phyloP scores from a whole-genome alignment of 92 coral and sea anemone genomes.

The Isaurus tuberculatus region DNA sequence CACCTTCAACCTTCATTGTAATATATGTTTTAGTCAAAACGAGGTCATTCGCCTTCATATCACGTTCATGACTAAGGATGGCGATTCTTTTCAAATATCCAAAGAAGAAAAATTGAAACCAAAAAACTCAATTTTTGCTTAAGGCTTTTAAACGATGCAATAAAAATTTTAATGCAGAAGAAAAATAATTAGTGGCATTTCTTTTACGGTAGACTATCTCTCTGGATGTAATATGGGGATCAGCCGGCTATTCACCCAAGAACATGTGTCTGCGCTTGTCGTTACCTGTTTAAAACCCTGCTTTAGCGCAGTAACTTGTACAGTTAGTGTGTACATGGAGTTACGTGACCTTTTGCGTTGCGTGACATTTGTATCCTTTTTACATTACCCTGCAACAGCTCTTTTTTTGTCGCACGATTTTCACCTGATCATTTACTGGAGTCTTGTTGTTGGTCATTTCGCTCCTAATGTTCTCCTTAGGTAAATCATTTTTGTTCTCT shows the following conservation, averaged over 20 bases:
- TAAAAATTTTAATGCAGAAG: no score
- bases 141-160: no score
- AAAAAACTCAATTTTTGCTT: no score
- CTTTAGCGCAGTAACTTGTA: background rate
- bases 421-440: conserved; percentile 45
- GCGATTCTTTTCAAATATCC: no score
- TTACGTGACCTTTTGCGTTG: background rate
- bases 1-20: no score
- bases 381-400: conserved; percentile 85
- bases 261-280: background rate
- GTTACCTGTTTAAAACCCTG: background rate
- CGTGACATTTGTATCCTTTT: background rate
- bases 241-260: background rate
- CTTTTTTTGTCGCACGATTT: conserved; percentile 69
- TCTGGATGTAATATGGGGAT: no score
- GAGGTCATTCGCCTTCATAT: no score
- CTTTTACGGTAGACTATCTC: no score
- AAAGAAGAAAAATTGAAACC: no score
- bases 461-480: conserved; percentile 15
- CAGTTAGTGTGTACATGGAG: background rate
- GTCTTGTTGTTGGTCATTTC: conserved; percentile 11
- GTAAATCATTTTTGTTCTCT: conserved; percentile 24
- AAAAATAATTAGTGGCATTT: no score
- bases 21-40: no score
- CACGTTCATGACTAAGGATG: no score